Conservation (phyloP, 2,888 invertebrate species). For the Athalia cordata region DNA sequence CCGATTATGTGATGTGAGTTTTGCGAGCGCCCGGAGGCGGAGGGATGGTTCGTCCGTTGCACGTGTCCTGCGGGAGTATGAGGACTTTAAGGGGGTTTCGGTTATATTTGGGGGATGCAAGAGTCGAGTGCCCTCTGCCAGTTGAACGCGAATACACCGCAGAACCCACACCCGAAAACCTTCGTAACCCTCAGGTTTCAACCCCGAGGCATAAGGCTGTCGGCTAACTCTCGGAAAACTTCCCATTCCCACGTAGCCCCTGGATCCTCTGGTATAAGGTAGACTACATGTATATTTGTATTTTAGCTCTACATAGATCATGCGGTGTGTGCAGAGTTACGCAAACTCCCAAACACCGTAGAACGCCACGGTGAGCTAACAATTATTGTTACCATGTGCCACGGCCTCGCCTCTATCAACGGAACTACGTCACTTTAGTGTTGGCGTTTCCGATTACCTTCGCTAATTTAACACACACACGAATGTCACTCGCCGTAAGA, state of each 20-base stretch:
- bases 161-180: not conserved
- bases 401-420: too few relatives aligned
- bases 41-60: not conserved
- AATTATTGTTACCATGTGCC: not conserved
- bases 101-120: not conserved
- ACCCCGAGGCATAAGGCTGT: too few relatives aligned
- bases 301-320: too few relatives aligned
- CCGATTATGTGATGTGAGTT: not conserved
- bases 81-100: too few relatives aligned
- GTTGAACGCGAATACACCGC: constrained; percentile 19
- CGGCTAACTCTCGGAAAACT: too few relatives aligned
- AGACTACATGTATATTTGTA: too few relatives aligned
- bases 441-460: constrained; percentile 55
- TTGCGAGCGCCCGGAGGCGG: constrained; percentile 14
- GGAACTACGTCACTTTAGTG: constrained; percentile 43
- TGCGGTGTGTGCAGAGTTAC: not conserved
- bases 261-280: too few relatives aligned
- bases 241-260: too few relatives aligned
- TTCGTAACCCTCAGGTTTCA: too few relatives aligned
- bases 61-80: constrained; percentile 22
- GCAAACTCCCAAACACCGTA: not conserved
- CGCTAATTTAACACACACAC: not conserved
- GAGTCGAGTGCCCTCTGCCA: constrained; percentile 35
- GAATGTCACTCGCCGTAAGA: too few relatives aligned
- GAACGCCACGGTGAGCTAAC: not conserved